These are phyloP conservation scores for Ictalurus punctatus DNA, from an alignment of 2,113 vertebrate genomes.

Conservation along the genomic window DNA sequence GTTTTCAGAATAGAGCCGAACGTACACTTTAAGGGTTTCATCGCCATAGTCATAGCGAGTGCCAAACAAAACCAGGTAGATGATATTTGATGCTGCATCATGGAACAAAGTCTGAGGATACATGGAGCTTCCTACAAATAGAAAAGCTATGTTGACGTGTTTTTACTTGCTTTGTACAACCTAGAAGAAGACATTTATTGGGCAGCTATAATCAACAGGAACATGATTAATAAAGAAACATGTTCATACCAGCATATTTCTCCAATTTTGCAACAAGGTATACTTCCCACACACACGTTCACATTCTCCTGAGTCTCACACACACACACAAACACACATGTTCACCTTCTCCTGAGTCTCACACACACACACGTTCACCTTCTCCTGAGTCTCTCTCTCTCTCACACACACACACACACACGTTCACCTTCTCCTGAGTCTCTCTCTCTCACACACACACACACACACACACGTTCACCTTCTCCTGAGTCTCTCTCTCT, in stretches of 20 bases:
- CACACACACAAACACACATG: too few relatives aligned
- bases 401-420: too few relatives aligned
- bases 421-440: too few relatives aligned
- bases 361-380: too few relatives aligned
- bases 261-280: constrained; percentile 52
- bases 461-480: too few relatives aligned
- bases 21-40: constrained; percentile 56
- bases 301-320: too few relatives aligned
- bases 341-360: too few relatives aligned
- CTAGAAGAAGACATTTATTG: neutral
- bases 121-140: constrained; percentile 46
- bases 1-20: constrained; percentile 41
- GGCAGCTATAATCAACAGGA: neutral
- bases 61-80: constrained; percentile 64
- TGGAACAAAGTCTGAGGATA: constrained; percentile 62
- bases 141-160: neutral
- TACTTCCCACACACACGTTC: too few relatives aligned
- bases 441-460: too few relatives aligned
- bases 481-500: too few relatives aligned
- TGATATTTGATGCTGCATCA: constrained; percentile 52
- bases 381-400: too few relatives aligned
- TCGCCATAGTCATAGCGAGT: constrained; percentile 67
- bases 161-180: neutral
- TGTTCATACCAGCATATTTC: constrained; percentile 41
- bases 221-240: neutral